Percentiles rank a stretch among this genome's conserved stretches.
Evolutionary conservation across 1,140 invertebrate genomes (phyloP).

Genomic region (Neodiprion pinetum): DNA sequence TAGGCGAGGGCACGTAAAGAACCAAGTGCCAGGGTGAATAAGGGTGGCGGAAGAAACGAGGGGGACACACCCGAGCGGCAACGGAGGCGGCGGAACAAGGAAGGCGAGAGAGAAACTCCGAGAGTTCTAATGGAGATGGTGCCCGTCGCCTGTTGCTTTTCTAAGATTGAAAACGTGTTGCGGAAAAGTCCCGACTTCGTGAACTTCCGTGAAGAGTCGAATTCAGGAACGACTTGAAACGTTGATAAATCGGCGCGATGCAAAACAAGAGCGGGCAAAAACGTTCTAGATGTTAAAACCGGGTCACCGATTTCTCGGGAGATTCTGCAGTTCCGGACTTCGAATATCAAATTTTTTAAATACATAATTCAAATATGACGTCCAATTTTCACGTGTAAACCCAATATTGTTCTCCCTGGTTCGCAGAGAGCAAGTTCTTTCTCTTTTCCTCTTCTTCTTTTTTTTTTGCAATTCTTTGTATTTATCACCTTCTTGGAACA

Average conservation of each 20-base stretch:
- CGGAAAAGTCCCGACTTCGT: not conserved
- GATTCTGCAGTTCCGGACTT: no score
- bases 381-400: no score
- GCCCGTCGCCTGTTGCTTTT: not conserved
- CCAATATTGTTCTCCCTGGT: no score
- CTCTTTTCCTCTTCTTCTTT: no score
- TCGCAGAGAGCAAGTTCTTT: no score
- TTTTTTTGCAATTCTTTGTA: no score
- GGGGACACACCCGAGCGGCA: not conserved
- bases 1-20: not conserved
- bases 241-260: not conserved
- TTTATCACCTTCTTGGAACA: no score
- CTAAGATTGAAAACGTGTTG: conserved; percentile 5
- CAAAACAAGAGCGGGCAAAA: not conserved
- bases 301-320: no score
- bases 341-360: no score
- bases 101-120: not conserved
- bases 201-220: not conserved
- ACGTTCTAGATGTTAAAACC: no score
- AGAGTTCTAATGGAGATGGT: not conserved
- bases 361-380: no score
- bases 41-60: not conserved
- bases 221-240: not conserved
- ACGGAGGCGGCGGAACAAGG: no score
- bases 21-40: not conserved